These are phyloP conservation scores for Dendrolimus pini DNA, from an alignment of 2,888 invertebrate species.

Conservation along the genomic window DNA sequence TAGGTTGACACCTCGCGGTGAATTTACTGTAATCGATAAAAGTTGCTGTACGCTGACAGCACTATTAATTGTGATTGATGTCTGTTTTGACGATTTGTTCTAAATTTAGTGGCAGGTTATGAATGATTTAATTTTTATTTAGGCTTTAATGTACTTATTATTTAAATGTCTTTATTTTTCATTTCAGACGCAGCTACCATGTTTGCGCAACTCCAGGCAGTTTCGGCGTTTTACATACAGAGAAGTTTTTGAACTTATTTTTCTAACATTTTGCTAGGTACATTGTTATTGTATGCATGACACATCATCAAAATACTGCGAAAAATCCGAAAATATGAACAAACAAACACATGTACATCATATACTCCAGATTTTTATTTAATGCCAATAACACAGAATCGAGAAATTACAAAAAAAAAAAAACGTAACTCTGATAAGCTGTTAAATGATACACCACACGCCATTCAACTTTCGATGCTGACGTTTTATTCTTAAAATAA, in stretches of 20 bases:
- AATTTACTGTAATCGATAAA: conserved; percentile 46
- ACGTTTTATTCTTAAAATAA: too few relatives aligned
- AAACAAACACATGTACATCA: too few relatives aligned
- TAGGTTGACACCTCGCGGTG: conserved; percentile 23
- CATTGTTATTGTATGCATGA: too few relatives aligned
- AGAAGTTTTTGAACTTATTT: conserved; percentile 23
- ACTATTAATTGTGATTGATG: conserved; percentile 53
- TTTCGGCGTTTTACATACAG: conserved; percentile 9
- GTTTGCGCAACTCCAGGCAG: neutral
- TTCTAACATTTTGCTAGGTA: neutral
- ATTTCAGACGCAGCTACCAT: conserved; percentile 19
- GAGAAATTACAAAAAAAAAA: too few relatives aligned
- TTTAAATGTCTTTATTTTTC: neutral
- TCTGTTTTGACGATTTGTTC: conserved; percentile 23
- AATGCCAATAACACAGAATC: too few relatives aligned
- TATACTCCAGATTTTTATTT: too few relatives aligned
- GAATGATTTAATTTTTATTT: neutral
- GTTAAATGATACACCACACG: too few relatives aligned
- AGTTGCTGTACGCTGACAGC: conserved; percentile 41
- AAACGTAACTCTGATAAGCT: too few relatives aligned
- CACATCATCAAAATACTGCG: too few relatives aligned
- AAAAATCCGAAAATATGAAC: too few relatives aligned
- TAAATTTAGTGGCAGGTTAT: neutral
- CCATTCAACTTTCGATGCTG: too few relatives aligned
- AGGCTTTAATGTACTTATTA: neutral